Evolutionary conservation across 2,888 invertebrate species (phyloP).

Genomic region (Parnassius glacialis): DNA sequence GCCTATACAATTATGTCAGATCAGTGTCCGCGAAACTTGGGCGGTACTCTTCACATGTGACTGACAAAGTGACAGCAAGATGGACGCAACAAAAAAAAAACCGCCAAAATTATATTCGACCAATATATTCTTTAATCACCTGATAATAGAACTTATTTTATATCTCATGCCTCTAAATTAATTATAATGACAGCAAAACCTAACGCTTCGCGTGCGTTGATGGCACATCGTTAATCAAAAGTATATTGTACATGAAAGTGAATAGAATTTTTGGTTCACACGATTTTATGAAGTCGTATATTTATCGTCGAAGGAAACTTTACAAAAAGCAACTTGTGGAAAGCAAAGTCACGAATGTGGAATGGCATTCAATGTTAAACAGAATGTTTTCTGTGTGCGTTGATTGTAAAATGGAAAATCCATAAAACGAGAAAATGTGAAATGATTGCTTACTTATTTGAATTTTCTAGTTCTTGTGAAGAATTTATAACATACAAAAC

Average conservation of each 20-base stretch:
- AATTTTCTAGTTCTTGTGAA: too few relatives aligned
- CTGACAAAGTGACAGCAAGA: not conserved
- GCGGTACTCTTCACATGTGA: not conserved
- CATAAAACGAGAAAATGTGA: slow-evolving; percentile 5
- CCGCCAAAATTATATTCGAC: not conserved
- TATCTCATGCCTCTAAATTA: not conserved
- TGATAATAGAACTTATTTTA: not conserved
- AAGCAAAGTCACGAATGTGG: slow-evolving; percentile 2
- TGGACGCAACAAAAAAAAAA: not conserved
- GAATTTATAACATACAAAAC: too few relatives aligned
- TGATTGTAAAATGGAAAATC: slow-evolving; percentile 9
- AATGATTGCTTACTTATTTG: not conserved
- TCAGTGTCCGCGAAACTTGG: not conserved
- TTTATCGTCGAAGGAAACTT: not conserved
- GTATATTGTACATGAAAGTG: slow-evolving; percentile 7
- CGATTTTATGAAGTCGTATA: slow-evolving; percentile 6
- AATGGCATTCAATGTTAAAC: slow-evolving; percentile 14
- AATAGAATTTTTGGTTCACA: slow-evolving; percentile 5
- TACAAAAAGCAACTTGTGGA: not conserved
- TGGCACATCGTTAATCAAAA: slow-evolving; percentile 1
- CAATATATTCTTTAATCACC: not conserved
- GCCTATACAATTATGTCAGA: not conserved
- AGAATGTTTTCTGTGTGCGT: not conserved
- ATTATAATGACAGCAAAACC: not conserved
- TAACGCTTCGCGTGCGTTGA: not conserved